Evolutionary conservation across 2,888 invertebrate species (phyloP).

Genomic region (Clusia tigrina): DNA sequence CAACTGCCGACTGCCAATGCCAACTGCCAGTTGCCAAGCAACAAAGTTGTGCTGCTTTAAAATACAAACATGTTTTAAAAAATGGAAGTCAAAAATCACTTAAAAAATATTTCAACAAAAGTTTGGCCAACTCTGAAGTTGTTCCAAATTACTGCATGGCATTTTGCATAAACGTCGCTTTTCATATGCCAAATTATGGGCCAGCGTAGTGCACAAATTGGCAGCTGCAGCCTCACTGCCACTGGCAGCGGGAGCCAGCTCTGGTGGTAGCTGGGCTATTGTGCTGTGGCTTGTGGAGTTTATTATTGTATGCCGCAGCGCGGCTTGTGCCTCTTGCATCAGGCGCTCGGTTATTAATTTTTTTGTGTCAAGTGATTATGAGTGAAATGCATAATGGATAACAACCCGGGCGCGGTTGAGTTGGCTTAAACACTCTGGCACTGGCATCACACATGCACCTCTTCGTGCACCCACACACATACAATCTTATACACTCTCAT

Average conservation of each 20-base stretch:
- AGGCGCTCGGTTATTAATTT: conserved; percentile 1
- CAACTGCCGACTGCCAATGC: too few species aligned
- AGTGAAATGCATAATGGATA: conserved; percentile 22
- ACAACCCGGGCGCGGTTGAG: not conserved
- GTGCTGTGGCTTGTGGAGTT: not conserved
- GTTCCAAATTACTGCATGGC: not conserved
- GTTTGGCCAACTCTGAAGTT: too few species aligned
- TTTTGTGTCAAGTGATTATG: conserved; percentile 21
- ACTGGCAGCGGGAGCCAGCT: not conserved
- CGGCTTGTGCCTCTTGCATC: not conserved
- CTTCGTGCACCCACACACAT: not conserved
- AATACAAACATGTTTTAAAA: too few species aligned
- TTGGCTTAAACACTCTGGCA: not conserved
- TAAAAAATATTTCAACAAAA: too few species aligned
- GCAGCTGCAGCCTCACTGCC: not conserved
- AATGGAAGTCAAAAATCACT: too few species aligned
- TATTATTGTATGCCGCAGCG: not conserved
- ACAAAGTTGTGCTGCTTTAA: too few species aligned
- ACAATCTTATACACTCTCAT: not conserved
- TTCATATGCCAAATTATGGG: not conserved
- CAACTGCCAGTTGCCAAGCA: too few species aligned
- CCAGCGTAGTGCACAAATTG: not conserved
- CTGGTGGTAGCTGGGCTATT: not conserved
- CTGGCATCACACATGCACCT: not conserved
- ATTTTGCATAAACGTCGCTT: not conserved